A percentile compares a stretch with the other conserved stretches of the same genome.
Evolutionary conservation across 2,113 vertebrate species (phyloP).

Genomic region (Istiophorus platypterus): DNA sequence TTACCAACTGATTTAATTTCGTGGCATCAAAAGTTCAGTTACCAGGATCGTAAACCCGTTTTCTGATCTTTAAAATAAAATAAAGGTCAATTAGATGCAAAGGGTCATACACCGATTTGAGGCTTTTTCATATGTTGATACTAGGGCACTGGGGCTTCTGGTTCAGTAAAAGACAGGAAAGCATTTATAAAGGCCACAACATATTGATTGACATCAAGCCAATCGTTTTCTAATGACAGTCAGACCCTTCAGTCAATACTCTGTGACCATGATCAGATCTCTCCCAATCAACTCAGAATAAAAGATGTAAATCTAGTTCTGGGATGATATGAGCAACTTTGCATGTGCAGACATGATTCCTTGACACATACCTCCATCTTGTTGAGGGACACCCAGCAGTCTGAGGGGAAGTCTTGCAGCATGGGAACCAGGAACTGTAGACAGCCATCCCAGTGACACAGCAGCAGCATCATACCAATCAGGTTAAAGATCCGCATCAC

Average conservation of each 20-base stretch:
- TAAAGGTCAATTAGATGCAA: not conserved
- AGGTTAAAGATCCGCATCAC: constrained; percentile 97
- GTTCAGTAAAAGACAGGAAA: constrained; percentile 6
- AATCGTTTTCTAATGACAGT: constrained; percentile 33
- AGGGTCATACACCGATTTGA: not conserved
- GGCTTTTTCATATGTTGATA: not conserved
- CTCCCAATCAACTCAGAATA: constrained; percentile 28
- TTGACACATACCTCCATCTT: constrained; percentile 92
- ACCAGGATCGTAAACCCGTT: not conserved
- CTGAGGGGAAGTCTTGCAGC: constrained; percentile 96
- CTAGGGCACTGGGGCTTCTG: not conserved
- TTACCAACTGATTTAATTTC: not conserved
- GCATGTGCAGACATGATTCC: constrained; percentile 1
- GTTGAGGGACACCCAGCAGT: constrained; percentile 98
- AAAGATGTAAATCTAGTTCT: constrained; percentile 19
- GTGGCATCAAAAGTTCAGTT: not conserved
- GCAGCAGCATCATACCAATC: constrained; percentile 97
- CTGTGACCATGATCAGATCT: constrained; percentile 20
- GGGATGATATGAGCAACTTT: not conserved
- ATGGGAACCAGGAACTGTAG: constrained; percentile 98
- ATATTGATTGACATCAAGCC: constrained; percentile 33
- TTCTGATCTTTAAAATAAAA: not conserved
- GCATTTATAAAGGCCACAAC: constrained; percentile 20
- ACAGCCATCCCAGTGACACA: constrained; percentile 98
- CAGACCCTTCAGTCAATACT: constrained; percentile 23